Base-by-base conservation (phyloP, 2,113 vertebrate genomes). In the Ondatra zibethicus region DNA sequence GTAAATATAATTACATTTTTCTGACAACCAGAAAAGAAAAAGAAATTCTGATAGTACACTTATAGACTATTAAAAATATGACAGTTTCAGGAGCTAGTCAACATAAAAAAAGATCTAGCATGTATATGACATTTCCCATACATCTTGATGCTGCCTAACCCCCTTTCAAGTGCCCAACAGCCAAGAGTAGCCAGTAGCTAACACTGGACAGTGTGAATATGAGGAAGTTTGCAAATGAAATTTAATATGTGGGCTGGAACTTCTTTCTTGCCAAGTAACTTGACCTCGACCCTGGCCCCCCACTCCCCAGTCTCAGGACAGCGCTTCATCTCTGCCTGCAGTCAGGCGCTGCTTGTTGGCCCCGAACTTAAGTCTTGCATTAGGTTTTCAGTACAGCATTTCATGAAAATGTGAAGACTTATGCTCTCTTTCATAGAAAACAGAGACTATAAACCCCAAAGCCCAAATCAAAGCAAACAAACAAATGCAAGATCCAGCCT, bases 311-410 rank as follows among this genome's bases (percentile, higher is more conserved):
- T 91, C 66, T 89, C 63, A 82, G 19, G 88, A 65, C 3, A 52
- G 63, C 7, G 8, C 39, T 42, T 95, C 77, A 27, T 68, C n/a
- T 89, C 68, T 27, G 45, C n/a, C 19, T 73, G 47, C 1, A 72
- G 11, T n/a, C 36, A 1, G 36, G 13, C 21, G n/a, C 27, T 45
- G 1, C 36, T 77, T 66, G n/a, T 13, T 89, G 89, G 76, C 6
- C 17, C 0, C n/a, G 77, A 25, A 61, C 31, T 80, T 81, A n/a
- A n/a, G n/a, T 76, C 21, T 29, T 8, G n/a, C 3, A 36, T 89
- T 29, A 88, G 82, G n/a, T 89, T 91, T 86, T 65, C 21, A 52
- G 52, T 70, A 88, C 86, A 95, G 66, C 3, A 63, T 87, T 63
- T 89, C 45, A 75, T 95, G 63, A 80, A 88, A 96, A 63, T 50